Conservation (phyloP, 2,113 vertebrate genomes). For the Motacilla tschutschensis region DNA sequence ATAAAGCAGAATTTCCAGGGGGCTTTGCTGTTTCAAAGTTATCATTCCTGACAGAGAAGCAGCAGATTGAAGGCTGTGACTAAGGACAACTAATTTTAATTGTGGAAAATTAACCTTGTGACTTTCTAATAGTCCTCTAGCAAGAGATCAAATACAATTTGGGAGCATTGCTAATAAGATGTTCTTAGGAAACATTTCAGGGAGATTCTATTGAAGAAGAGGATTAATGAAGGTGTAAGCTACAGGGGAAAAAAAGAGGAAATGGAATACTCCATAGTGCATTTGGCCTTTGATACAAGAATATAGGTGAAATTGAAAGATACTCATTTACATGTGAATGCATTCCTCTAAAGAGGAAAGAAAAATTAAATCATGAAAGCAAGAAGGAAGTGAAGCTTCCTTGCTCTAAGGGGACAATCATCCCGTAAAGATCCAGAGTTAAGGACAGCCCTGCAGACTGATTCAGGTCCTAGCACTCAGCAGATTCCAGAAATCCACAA, state of each 20-base stretch:
- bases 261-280: not conserved
- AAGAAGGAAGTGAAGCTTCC: not conserved
- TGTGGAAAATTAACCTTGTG: not conserved
- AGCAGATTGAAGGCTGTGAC: not conserved
- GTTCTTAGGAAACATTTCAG: not conserved
- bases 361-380: not conserved
- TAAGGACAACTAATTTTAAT: not conserved
- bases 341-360: not conserved
- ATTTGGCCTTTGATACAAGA: not conserved
- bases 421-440: not conserved
- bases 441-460: not conserved
- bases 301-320: not conserved
- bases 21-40: not conserved
- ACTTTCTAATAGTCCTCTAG: not conserved
- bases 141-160: not conserved
- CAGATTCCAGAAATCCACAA: not conserved
- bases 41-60: not conserved
- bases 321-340: not conserved
- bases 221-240: not conserved
- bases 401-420: not conserved
- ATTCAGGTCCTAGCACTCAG: not conserved
- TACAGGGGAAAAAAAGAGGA: not conserved
- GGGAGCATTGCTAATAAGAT: not conserved
- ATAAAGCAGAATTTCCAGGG: not conserved
- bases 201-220: not conserved